Evolutionary conservation across 2,797 vertebrate species (phyloP).

Genomic region (Alectoris magna): DNA sequence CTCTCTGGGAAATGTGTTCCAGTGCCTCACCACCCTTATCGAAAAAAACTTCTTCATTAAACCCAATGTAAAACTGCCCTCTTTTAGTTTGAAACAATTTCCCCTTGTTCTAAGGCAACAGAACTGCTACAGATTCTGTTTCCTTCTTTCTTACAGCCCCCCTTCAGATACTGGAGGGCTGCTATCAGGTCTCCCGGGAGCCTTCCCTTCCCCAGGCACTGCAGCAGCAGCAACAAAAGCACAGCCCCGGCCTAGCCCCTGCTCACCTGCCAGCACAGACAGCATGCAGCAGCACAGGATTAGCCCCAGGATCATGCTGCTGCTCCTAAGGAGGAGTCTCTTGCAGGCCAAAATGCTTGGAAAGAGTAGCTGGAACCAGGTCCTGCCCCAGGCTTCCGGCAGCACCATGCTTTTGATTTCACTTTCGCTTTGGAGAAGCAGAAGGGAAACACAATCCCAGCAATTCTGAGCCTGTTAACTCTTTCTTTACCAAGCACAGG

Average conservation of each 20-base stretch:
- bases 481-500: neutral
- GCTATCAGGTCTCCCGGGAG: too few relatives aligned
- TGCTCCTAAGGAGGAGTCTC: neutral
- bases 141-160: too few relatives aligned
- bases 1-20: too few relatives aligned
- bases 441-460: neutral
- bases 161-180: too few relatives aligned
- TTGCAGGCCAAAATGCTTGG: fast-evolving
- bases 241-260: neutral
- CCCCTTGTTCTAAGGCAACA: too few relatives aligned
- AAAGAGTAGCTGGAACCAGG: neutral
- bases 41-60: too few relatives aligned
- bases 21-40: too few relatives aligned
- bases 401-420: neutral
- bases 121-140: too few relatives aligned
- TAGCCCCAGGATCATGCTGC: neutral
- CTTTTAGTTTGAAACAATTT: too few relatives aligned
- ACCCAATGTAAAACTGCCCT: too few relatives aligned
- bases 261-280: neutral
- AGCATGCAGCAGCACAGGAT: neutral
- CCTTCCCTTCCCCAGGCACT: too few relatives aligned
- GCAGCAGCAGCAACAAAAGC: neutral
- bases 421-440: neutral
- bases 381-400: neutral
- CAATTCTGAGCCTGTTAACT: neutral